Evolutionary conservation across 2,113 vertebrate genomes (phyloP).

Genomic region (Raja brachyura): DNA sequence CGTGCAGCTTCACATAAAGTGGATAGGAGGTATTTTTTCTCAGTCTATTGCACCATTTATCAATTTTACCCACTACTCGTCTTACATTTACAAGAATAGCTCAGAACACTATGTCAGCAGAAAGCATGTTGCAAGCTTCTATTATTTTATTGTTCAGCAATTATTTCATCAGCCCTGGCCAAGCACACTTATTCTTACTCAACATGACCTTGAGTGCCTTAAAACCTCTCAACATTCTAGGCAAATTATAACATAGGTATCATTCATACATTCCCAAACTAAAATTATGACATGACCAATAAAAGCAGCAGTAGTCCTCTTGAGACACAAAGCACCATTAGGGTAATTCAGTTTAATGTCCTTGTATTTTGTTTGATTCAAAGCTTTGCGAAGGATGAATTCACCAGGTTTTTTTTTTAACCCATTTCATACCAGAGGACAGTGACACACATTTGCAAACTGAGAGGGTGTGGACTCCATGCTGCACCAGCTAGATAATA

Average conservation of each 20-base stretch:
- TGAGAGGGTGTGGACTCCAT: background rate
- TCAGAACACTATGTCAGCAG: constrained; percentile 23
- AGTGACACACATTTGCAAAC: background rate
- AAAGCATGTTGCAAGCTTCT: background rate
- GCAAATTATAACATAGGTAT: background rate
- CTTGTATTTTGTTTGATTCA: constrained; percentile 10
- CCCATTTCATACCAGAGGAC: background rate
- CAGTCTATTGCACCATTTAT: background rate
- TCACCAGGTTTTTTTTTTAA: background rate
- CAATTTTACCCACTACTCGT: background rate
- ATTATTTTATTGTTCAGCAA: constrained; percentile 25
- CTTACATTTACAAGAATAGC: constrained; percentile 24
- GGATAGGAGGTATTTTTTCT: background rate
- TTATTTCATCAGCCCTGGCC: background rate
- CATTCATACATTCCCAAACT: background rate
- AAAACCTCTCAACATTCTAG: constrained; percentile 8
- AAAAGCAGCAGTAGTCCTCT: background rate
- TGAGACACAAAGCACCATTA: background rate
- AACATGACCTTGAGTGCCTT: constrained; percentile 16
- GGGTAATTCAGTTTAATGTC: background rate
- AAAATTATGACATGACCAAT: constrained; percentile 23
- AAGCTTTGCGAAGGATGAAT: constrained; percentile 6
- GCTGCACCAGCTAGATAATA: background rate
- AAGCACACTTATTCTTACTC: background rate
- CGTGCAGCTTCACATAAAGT: background rate